Base-by-base conservation (phyloP, 2,797 vertebrate genomes). In the Garrulus glandarius region DNA sequence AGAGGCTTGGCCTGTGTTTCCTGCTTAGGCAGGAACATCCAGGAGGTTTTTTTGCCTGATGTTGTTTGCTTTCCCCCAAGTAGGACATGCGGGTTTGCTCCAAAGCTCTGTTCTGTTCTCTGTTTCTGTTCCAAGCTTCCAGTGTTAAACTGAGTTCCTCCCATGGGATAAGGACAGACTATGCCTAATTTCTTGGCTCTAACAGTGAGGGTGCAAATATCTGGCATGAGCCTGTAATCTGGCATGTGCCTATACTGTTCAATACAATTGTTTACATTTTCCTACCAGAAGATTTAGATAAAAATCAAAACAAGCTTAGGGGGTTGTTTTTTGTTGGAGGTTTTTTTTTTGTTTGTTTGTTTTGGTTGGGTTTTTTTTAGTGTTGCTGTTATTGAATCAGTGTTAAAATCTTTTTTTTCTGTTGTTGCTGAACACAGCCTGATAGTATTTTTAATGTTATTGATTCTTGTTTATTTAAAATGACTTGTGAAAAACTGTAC, bases 261-360 rank as follows among this genome's bases (percentile, higher is more conserved):
- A 67, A 39, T 84, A 63, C 84, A 87, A 94, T 75, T 96, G 96
- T 97, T 97, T 97, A 96, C 96, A 97, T 96, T 96, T 95, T 97
- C 85, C 88, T 97, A 95, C 41, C 84, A 85, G 92, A 97, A 83
- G 92, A 93, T 87, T 90, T 95, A 96, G 84, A 63, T 91, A 77
- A 94, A 95, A 95, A 87, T 96, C 80, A 81, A 95, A 95, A 92
- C 87, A 93, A 86, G 56, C 84, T 95, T 96, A 88, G 77, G 71
- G 87, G n/a, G 60, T 74, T 61, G 64, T 41, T 68, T 69, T 69
- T 91, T 52, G 29, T 65, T 80, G 57, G 61, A 52, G 60, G 20
- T 29, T 39, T 81, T 70, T 83, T 53, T 17, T 5, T 56, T 37
- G 30, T 61, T 74, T 46, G 15, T 5, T 52, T 47, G 71, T 59